phyloP scores from a whole-genome alignment of 2,888 invertebrate genomes.

The Cryptus armator region DNA sequence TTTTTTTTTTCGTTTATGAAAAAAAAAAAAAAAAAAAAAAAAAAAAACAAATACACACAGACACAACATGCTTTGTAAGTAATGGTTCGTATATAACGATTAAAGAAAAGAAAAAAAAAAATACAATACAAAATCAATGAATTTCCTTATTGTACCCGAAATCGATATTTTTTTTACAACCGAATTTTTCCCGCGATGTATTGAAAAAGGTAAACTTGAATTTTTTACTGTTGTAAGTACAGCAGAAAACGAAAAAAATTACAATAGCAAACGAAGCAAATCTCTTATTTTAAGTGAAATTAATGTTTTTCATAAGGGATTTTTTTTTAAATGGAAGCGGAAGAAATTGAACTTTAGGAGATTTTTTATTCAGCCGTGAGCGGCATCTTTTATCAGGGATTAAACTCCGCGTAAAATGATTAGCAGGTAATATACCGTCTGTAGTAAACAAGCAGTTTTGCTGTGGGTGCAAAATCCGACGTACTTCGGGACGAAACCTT shows the following conservation, averaged over 20 bases:
- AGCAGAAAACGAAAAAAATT: no score
- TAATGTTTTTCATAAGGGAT: no score
- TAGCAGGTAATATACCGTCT: constrained; percentile 22
- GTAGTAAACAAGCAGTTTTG: not conserved
- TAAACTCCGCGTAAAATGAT: not conserved
- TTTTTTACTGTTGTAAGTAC: no score
- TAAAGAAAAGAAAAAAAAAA: constrained; percentile 77
- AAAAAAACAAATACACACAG: constrained; percentile 72
- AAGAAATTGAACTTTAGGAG: not conserved
- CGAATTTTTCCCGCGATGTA: not conserved
- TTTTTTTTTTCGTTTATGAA: constrained; percentile 51
- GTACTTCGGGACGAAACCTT: not conserved
- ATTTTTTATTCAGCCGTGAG: not conserved
- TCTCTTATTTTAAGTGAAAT: no score
- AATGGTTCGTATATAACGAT: constrained; percentile 83
- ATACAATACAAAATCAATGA: constrained; percentile 60
- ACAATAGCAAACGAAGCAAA: no score
- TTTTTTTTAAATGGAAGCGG: no score
- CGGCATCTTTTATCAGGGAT: not conserved
- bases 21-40: constrained; percentile 41
- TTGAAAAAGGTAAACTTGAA: no score
- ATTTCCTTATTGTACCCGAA: constrained; percentile 26
- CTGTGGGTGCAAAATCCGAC: not conserved
- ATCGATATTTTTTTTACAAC: not conserved
- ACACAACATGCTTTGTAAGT: constrained; percentile 84